Base-by-base conservation (phyloP, 2,113 vertebrate genomes). In the Ivindomyrus marchei region DNA sequence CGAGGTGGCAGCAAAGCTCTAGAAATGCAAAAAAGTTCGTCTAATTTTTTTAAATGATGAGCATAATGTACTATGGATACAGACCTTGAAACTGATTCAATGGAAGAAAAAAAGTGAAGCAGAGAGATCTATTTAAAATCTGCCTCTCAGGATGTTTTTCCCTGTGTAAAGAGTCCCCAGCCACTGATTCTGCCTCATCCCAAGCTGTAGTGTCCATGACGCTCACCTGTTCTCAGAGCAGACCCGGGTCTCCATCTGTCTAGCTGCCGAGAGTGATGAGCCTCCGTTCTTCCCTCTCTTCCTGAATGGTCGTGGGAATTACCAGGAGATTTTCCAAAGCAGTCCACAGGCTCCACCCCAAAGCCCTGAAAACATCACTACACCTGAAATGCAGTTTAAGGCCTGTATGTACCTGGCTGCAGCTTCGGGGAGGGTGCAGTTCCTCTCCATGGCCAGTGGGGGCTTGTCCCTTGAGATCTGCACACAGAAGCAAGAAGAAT, bases 381-480 rank as follows among this genome's bases (percentile, higher is more conserved):
- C 4, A 11, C 36, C 49, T 21, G 50, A 53, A 52, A 87, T 5
- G 50, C 50, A 36, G 13, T 19, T 52, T 53, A 39, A 31, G 10
- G 50, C 50, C n/a, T 21, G 56, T 87, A 89, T 86, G 45, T 96
- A 99, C 98, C 98, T 98, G 92, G 93, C 87, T 90, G 95, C 91
- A 89, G 95, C 93, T 85, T 98, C 97, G 88, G 96, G 97, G 90
- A 96, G 17, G 91, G 90, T 96, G 89, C 95, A 94, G 93, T 96
- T 98, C 94, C 97, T 97, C 87, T 96, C 95, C 92, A 92, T 94
- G 31, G 92, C 90, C 88, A 93, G 10, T 36, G 66, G 92, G 5
- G 92, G 91, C 47, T 97, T 97, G 89, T 98, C 97, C 95, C 93
- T 94, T 89, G 93, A 5, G 0, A 93, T 93, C 98, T 99, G 39